Percentiles rank a stretch among this genome's conserved stretches.
Evolutionary conservation across 2,113 vertebrate genomes (phyloP).

Genomic region (Prunella fulvescens): DNA sequence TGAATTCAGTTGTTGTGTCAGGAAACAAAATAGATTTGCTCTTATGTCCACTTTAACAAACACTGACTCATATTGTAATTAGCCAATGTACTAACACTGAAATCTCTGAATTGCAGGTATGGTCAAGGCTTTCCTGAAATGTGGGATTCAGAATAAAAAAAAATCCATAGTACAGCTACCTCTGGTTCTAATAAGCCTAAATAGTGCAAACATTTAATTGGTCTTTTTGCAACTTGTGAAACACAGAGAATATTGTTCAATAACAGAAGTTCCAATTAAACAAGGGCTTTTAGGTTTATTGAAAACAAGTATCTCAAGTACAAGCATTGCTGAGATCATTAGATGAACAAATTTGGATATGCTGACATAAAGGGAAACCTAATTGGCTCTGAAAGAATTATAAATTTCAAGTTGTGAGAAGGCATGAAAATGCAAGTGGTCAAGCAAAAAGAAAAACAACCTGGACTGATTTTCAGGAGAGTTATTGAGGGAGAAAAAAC

Average conservation of each 20-base stretch:
- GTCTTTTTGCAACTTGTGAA: background rate
- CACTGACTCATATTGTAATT: background rate
- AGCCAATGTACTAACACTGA: background rate
- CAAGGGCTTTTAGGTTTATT: background rate
- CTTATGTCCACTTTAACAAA: background rate
- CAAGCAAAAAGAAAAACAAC: background rate
- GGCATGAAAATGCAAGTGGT: background rate
- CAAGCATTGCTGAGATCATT: background rate
- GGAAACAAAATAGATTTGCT: background rate
- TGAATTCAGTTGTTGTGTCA: background rate
- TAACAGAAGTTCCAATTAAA: background rate
- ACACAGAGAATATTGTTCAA: background rate
- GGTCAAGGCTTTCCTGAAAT: background rate
- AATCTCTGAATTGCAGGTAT: background rate
- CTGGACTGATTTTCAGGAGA: background rate
- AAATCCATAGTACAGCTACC: background rate
- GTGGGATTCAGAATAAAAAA: background rate
- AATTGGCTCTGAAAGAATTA: background rate
- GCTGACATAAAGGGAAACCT: background rate
- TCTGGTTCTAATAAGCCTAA: background rate
- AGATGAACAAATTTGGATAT: background rate
- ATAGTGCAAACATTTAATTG: background rate
- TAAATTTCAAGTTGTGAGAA: background rate
- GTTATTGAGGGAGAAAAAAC: background rate
- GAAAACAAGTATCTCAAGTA: background rate